These are phyloP conservation scores for Neoascia interrupta DNA, from an alignment of 2,888 invertebrate species.

Conservation along the genomic window DNA sequence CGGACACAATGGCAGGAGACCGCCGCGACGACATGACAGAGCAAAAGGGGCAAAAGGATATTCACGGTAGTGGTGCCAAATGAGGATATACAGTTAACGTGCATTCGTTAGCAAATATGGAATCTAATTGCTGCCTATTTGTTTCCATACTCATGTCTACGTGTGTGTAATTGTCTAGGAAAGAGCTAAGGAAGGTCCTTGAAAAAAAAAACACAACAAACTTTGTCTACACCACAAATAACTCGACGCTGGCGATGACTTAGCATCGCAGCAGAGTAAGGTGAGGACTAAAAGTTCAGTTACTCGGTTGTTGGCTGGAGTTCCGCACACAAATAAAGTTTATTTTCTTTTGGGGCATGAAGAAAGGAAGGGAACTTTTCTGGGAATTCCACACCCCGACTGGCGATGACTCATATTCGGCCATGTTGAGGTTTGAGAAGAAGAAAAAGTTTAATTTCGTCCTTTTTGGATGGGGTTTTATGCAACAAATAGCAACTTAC, in stretches of 20 bases:
- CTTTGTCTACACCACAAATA: constrained; percentile 17
- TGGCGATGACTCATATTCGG: constrained; percentile 56
- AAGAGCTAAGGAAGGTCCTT: too few species aligned
- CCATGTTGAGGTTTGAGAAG: background rate
- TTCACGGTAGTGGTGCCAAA: background rate
- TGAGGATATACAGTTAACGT: constrained; percentile 12
- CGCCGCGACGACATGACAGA: too few species aligned
- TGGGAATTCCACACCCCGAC: constrained; percentile 29
- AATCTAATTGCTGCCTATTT: constrained; percentile 62
- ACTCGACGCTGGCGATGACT: background rate
- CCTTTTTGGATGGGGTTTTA: constrained; percentile 1
- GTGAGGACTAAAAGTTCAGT: constrained; percentile 7
- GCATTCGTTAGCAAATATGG: constrained; percentile 45
- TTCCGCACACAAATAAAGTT: background rate
- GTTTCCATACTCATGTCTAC: constrained; percentile 26
- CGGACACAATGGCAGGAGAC: background rate
- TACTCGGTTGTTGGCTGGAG: background rate
- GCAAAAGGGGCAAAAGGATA: too few species aligned
- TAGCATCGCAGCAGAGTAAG: background rate
- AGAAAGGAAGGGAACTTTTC: background rate
- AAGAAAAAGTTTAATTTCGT: background rate
- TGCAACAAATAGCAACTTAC: constrained; percentile 42
- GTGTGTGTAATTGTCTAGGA: constrained; percentile 3
- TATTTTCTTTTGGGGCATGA: too few species aligned
- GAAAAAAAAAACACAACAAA: constrained; percentile 46